Evolutionary conservation across 2,113 vertebrate genomes (phyloP).

Genomic region (Oenanthe oenanthe): DNA sequence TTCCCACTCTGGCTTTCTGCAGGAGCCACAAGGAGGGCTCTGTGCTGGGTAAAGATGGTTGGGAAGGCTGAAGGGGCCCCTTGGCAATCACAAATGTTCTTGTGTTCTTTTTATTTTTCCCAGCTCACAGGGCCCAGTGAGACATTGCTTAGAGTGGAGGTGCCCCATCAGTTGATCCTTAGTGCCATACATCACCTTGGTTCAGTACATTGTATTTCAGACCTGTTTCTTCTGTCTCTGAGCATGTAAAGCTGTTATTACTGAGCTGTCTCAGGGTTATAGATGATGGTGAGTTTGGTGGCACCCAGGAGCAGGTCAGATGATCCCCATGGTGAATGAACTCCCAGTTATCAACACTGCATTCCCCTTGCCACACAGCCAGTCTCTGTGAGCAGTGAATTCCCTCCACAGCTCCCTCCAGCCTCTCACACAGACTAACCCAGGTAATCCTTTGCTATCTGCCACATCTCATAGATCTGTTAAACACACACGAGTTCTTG

Average conservation of each 20-base stretch:
- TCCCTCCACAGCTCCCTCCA: slow-evolving; percentile 4
- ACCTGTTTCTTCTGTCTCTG: neutral
- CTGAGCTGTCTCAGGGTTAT: neutral
- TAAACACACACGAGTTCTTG: neutral
- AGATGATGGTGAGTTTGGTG: neutral
- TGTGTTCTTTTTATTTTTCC: neutral
- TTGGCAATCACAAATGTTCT: neutral
- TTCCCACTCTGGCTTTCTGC: neutral
- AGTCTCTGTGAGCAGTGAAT: neutral
- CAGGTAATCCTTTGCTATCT: slow-evolving; percentile 59
- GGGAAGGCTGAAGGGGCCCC: neutral
- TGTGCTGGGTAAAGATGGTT: neutral
- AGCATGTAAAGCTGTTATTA: neutral
- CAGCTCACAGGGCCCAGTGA: neutral
- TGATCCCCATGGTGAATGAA: neutral
- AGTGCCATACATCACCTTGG: no score
- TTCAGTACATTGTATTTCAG: neutral
- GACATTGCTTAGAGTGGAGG: neutral
- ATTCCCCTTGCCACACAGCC: neutral
- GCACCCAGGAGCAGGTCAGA: neutral
- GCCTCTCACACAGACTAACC: slow-evolving; percentile 19
- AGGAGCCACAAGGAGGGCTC: neutral
- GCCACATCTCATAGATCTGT: slow-evolving; percentile 19
- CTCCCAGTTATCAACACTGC: neutral
- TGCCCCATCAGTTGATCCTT: neutral